Percentiles rank a stretch among this genome's conserved stretches.
Evolutionary conservation across 2,797 vertebrate genomes (phyloP).

Genomic region (Tarsius wallacei): DNA sequence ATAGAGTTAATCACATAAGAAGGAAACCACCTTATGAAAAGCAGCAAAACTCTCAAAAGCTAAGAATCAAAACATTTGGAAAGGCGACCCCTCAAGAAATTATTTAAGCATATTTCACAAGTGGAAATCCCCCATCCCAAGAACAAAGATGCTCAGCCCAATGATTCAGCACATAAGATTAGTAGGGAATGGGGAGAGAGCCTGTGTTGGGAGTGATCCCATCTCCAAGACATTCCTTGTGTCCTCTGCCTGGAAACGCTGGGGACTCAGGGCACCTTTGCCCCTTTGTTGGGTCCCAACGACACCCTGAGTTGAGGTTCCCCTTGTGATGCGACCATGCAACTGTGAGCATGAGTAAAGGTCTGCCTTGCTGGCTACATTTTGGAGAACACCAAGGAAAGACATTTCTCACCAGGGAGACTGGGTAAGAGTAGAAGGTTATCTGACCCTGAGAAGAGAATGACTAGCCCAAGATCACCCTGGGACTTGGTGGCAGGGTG

Average conservation of each 20-base stretch:
- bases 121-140: conserved; percentile 43
- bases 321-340: rapidly evolving
- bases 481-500: background rate
- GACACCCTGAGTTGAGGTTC: background rate
- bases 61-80: conserved; percentile 74
- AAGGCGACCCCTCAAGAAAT: conserved; percentile 12
- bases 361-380: background rate
- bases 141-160: conserved; percentile 3
- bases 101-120: background rate
- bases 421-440: background rate
- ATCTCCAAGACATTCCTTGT: background rate
- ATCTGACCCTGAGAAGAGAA: background rate
- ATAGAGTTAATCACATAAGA: background rate
- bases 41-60: conserved; percentile 62
- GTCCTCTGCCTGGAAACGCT: background rate
- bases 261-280: rapidly evolving
- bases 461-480: background rate
- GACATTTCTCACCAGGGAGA: too few species aligned
- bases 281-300: background rate
- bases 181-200: background rate
- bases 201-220: background rate
- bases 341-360: rapidly evolving
- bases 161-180: background rate
- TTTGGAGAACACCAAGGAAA: background rate
- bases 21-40: conserved; percentile 52